Conservation (phyloP, 1,140 invertebrate species). For the Sesamia nonagrioides region DNA sequence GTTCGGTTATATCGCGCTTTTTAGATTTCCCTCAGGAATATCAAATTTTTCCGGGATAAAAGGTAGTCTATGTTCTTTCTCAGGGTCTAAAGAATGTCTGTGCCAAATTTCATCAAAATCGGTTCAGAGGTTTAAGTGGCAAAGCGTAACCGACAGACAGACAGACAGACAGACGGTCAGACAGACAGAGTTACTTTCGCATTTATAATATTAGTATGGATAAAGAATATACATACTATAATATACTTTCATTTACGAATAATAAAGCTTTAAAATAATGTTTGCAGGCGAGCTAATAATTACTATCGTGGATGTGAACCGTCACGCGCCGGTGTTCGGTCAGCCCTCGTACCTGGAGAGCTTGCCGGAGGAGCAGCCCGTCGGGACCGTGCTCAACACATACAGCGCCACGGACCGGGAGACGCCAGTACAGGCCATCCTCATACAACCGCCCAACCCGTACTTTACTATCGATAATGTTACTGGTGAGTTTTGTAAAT, state of each 20-base stretch:
- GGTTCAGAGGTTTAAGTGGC: too few species aligned
- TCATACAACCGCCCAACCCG: conserved; percentile 91
- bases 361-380: conserved; percentile 94
- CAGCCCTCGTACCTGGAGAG: conserved; percentile 91
- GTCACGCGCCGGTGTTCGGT: conserved; percentile 90
- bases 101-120: too few species aligned
- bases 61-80: too few species aligned
- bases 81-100: too few species aligned
- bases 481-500: conserved; percentile 87
- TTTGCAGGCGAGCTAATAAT: conserved; percentile 93
- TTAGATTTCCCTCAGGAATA: too few species aligned
- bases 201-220: too few species aligned
- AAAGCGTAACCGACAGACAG: too few species aligned
- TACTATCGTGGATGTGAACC: conserved; percentile 94
- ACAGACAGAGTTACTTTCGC: too few species aligned
- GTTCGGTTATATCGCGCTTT: too few species aligned
- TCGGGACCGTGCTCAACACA: conserved; percentile 93
- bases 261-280: not conserved
- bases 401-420: conserved; percentile 94
- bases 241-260: not conserved
- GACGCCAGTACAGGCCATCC: conserved; percentile 93
- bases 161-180: too few species aligned
- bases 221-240: too few species aligned
- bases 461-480: conserved; percentile 94
- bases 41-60: too few species aligned